Conservation (phyloP, 2,797 vertebrate genomes). For the Sciurus carolinensis region DNA sequence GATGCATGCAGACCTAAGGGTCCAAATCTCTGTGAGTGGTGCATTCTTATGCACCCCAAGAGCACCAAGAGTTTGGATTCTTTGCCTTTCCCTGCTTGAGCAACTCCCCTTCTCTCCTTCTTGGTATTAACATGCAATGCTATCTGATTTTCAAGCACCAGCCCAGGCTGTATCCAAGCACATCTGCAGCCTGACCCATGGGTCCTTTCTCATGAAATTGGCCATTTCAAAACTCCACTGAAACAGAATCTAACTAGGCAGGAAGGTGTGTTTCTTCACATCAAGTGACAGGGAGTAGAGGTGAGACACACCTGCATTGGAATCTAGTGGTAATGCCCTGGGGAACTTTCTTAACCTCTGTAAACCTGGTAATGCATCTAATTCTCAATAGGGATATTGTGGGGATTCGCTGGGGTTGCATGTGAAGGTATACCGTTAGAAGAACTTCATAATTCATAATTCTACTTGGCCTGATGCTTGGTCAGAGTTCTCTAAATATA, state of each 20-base stretch:
- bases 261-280: not conserved
- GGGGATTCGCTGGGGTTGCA: not conserved
- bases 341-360: not conserved
- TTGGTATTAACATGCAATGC: not conserved
- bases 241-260: not conserved
- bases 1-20: no score
- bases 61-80: not conserved
- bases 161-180: no score
- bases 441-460: not conserved
- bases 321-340: fast-evolving
- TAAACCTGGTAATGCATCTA: not conserved
- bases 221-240: not conserved
- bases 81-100: not conserved
- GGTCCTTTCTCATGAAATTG: not conserved
- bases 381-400: not conserved
- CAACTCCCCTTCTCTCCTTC: not conserved
- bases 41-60: not conserved
- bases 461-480: not conserved
- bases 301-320: no score
- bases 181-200: not conserved
- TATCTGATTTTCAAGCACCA: not conserved
- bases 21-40: no score
- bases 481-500: not conserved
- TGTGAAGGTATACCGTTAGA: fast-evolving
- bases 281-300: no score